A percentile compares a stretch with the other conserved stretches of the same genome.
Evolutionary conservation across 2,113 vertebrate species (phyloP).

Genomic region (Eolophus roseicapilla): DNA sequence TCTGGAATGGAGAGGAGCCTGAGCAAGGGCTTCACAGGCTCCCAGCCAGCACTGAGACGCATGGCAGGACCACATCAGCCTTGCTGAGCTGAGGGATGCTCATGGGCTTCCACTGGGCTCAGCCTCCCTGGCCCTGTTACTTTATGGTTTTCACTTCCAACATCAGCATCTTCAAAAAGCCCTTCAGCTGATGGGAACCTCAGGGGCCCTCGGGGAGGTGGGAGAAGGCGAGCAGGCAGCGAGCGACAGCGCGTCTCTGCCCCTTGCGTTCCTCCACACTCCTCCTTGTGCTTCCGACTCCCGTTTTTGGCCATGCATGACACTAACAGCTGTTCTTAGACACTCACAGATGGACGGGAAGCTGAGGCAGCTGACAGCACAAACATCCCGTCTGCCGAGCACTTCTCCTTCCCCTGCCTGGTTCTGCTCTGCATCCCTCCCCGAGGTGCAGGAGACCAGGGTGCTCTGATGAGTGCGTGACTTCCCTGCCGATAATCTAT

Average conservation of each 20-base stretch:
- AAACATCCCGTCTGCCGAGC: background rate
- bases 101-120: background rate
- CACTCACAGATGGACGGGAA: background rate
- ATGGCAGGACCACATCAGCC: accelerated
- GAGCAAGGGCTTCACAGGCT: background rate
- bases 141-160: background rate
- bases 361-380: background rate
- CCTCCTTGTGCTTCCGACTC: background rate
- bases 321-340: constrained; percentile 13
- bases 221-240: accelerated
- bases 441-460: background rate
- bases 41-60: background rate
- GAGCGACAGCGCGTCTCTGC: accelerated
- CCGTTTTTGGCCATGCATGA: background rate
- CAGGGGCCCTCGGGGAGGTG: background rate
- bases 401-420: background rate
- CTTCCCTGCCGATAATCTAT: background rate
- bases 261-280: background rate
- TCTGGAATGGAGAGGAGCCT: background rate
- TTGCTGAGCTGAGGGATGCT: background rate
- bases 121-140: background rate
- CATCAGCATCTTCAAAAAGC: background rate
- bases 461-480: accelerated
- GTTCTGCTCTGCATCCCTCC: background rate
- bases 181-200: background rate